Evolutionary conservation across 2,888 invertebrate species (phyloP).

Genomic region (Nomada fucata): DNA sequence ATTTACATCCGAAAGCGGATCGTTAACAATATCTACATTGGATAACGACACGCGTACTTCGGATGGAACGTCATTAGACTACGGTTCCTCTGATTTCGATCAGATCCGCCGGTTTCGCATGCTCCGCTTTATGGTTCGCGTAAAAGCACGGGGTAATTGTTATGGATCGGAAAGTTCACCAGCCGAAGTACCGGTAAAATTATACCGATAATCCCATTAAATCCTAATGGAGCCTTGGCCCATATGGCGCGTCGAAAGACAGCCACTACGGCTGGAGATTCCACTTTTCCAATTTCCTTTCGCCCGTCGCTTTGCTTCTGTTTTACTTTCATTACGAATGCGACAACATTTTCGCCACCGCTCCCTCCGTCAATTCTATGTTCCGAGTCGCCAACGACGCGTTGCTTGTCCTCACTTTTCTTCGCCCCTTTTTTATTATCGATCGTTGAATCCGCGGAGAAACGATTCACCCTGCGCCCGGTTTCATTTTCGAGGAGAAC

Average conservation of each 20-base stretch:
- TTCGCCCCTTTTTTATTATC: conserved; percentile 4
- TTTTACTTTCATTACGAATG: conserved; percentile 17
- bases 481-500: conserved; percentile 13
- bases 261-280: conserved; percentile 7
- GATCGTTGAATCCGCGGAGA: conserved; percentile 13
- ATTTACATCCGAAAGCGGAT: no score
- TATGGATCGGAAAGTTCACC: conserved; percentile 43
- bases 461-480: not conserved
- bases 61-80: conserved; percentile 14
- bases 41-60: conserved; percentile 1
- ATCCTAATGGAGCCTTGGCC: conserved; percentile 44
- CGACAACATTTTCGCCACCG: conserved; percentile 29
- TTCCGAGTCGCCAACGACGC: not conserved
- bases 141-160: conserved; percentile 43
- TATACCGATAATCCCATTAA: conserved; percentile 54
- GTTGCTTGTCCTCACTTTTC: no score
- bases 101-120: conserved; percentile 29
- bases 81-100: conserved; percentile 25
- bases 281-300: not conserved
- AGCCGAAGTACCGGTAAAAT: conserved; percentile 43
- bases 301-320: not conserved
- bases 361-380: not conserved
- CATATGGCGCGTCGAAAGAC: conserved; percentile 35
- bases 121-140: conserved; percentile 17
- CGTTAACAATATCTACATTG: not conserved